Evolutionary conservation across 2,797 vertebrate species (phyloP).

Genomic region (Lacerta agilis): DNA sequence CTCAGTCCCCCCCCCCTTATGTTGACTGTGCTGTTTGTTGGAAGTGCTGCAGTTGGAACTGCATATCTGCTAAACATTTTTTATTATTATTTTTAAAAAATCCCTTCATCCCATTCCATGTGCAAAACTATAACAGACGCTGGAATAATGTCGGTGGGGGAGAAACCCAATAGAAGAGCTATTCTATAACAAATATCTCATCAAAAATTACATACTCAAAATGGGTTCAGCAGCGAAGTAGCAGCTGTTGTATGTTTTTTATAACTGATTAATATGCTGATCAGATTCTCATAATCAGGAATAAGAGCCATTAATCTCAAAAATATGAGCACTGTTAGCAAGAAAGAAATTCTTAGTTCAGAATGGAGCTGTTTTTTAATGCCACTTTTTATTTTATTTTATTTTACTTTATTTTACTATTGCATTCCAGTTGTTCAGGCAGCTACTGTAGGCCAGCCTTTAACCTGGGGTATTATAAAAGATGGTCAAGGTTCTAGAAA

Average conservation of each 20-base stretch:
- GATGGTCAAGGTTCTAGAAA: too few relatives aligned
- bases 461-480: background rate
- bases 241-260: constrained; percentile 75
- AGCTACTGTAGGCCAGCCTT: background rate
- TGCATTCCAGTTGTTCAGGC: background rate
- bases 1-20: background rate
- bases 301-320: constrained; percentile 71
- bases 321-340: constrained; percentile 56
- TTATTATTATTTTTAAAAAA: background rate
- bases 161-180: constrained; percentile 64
- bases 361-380: constrained; percentile 34
- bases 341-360: constrained; percentile 47
- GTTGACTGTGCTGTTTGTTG: background rate
- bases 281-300: constrained; percentile 77
- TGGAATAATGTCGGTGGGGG: constrained; percentile 59
- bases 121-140: constrained; percentile 59
- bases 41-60: constrained; percentile 19
- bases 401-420: background rate
- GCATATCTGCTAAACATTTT: background rate
- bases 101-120: constrained; percentile 35
- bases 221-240: constrained; percentile 73
- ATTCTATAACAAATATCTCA: constrained; percentile 77
- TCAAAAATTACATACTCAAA: constrained; percentile 74
- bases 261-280: constrained; percentile 78
- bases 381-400: constrained; percentile 3